Conservation (phyloP, 2,113 vertebrate genomes). For the Centropus bengalensis region DNA sequence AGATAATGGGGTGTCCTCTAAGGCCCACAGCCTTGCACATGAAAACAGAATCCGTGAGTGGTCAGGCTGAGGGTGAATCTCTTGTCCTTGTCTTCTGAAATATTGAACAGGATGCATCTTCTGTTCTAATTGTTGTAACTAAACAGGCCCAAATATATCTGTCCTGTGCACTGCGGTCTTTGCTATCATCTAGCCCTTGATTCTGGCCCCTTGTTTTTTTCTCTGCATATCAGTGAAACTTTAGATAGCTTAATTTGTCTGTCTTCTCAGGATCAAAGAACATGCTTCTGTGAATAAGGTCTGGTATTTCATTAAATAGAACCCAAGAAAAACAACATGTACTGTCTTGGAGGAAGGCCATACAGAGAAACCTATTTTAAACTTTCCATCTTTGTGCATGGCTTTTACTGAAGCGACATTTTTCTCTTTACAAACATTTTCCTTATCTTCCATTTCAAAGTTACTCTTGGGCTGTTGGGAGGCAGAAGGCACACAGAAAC, state of each 20-base stretch:
- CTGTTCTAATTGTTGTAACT: background rate
- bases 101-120: background rate
- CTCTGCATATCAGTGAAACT: background rate
- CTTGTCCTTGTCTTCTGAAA: background rate
- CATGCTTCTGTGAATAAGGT: background rate
- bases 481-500: background rate
- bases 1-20: background rate
- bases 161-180: background rate
- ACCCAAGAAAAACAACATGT: background rate
- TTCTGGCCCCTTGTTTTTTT: background rate
- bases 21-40: background rate
- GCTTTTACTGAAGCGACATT: background rate
- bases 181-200: background rate
- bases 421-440: conserved; percentile 5
- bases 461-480: background rate
- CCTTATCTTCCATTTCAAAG: background rate
- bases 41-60: background rate
- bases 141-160: background rate
- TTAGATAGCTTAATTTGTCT: background rate
- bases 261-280: background rate
- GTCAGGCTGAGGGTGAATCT: background rate
- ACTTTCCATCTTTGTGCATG: background rate
- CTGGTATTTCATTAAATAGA: background rate
- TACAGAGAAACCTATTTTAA: background rate
- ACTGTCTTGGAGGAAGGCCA: background rate